Percentiles rank a stretch among this genome's conserved stretches.
Conservation (phyloP, 2,888 invertebrate genomes). For the Lycaena phlaeas region DNA sequence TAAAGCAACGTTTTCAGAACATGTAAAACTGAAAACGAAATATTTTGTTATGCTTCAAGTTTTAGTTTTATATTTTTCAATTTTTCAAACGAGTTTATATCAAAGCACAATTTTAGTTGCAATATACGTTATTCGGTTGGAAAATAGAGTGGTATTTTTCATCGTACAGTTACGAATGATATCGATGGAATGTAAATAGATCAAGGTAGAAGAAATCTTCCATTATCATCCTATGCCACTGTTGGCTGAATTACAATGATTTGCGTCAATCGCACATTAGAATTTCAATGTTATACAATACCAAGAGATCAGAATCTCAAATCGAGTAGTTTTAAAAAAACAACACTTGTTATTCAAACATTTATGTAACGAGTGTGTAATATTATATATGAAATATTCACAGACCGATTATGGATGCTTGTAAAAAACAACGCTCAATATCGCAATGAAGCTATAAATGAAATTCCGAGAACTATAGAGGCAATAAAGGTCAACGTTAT, state of each 20-base stretch:
- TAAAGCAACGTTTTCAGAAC: too few species aligned
- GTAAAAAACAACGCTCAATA: neutral
- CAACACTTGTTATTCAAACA: conserved; percentile 1
- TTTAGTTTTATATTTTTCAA: too few species aligned
- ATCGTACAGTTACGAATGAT: conserved; percentile 13
- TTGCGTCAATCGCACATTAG: conserved; percentile 44
- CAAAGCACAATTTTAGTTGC: too few species aligned
- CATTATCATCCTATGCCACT: conserved; percentile 35
- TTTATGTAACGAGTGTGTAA: neutral
- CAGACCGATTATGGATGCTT: neutral
- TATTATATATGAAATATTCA: neutral
- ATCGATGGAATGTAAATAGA: conserved; percentile 38
- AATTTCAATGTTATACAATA: conserved; percentile 27
- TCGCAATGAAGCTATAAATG: neutral
- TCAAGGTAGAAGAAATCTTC: conserved; percentile 44
- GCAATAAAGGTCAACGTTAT: conserved; percentile 40
- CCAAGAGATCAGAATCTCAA: conserved; percentile 11
- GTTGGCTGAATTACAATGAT: conserved; percentile 42
- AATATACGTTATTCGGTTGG: too few species aligned
- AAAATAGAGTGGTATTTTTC: too few species aligned
- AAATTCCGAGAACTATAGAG: conserved; percentile 28
- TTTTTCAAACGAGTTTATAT: too few species aligned
- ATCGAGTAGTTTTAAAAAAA: neutral
- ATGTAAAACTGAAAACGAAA: too few species aligned
- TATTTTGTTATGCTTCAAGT: too few species aligned